Evolutionary conservation across 2,113 vertebrate genomes (phyloP).

Genomic region (Spea multiplicata): DNA sequence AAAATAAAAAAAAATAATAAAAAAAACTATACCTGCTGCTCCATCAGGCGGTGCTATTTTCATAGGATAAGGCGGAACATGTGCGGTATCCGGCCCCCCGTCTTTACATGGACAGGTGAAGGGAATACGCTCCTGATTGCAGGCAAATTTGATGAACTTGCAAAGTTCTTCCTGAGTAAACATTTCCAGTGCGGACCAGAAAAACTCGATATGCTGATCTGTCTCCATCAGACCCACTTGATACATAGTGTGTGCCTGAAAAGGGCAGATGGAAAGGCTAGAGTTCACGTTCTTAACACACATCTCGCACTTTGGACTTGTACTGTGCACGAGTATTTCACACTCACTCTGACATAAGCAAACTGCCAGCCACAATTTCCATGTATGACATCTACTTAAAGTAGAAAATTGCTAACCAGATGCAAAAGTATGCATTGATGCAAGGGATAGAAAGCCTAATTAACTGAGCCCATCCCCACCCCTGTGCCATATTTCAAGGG

Average conservation of each 20-base stretch:
- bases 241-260: conserved; percentile 97
- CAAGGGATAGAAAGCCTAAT: too few relatives aligned
- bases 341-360: too few relatives aligned
- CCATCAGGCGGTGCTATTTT: conserved; percentile 96
- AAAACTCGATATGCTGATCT: conserved; percentile 95
- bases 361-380: too few relatives aligned
- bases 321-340: too few relatives aligned
- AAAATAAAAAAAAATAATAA: conserved; percentile 3
- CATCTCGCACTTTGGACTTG: not conserved
- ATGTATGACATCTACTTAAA: too few relatives aligned
- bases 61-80: conserved; percentile 97
- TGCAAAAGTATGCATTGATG: too few relatives aligned
- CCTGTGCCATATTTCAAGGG: too few relatives aligned
- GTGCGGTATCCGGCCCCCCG: conserved; percentile 90
- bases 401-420: too few relatives aligned
- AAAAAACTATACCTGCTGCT: conserved; percentile 73
- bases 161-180: conserved; percentile 98
- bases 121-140: conserved; percentile 96
- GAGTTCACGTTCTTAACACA: too few relatives aligned
- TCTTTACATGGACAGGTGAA: conserved; percentile 98
- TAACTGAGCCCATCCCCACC: too few relatives aligned
- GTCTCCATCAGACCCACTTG: conserved; percentile 98
- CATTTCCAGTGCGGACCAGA: conserved; percentile 92
- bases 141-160: conserved; percentile 98
- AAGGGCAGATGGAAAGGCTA: not conserved